These are phyloP conservation scores for Notoglanidium macrostoma DNA, from an alignment of 2,797 vertebrate species.

Conservation along the genomic window DNA sequence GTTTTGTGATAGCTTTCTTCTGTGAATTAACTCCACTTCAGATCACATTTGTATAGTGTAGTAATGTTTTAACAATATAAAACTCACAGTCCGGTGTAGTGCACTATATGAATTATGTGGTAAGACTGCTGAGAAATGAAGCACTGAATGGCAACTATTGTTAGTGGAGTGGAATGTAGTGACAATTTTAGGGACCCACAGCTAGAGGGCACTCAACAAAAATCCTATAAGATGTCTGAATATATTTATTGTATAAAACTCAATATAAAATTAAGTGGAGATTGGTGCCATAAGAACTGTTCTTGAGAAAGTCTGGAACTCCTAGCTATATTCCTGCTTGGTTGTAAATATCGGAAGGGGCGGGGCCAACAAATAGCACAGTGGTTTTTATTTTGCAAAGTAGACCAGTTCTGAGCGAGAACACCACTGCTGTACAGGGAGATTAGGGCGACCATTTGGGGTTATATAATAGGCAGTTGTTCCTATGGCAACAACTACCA, in stretches of 20 bases:
- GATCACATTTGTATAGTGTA: neutral
- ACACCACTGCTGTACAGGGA: neutral
- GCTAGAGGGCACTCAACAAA: neutral
- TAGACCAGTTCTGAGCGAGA: neutral
- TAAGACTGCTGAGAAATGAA: too few species aligned
- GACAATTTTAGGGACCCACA: neutral
- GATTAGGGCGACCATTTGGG: neutral
- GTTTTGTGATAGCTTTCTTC: neutral
- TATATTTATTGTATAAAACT: neutral
- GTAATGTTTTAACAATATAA: neutral
- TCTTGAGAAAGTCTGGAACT: neutral
- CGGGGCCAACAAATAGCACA: too few species aligned
- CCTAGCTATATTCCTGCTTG: neutral
- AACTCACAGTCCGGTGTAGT: neutral
- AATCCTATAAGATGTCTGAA: neutral
- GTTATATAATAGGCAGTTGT: neutral
- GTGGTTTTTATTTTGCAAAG: neutral
- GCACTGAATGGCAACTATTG: too few species aligned
- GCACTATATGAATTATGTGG: too few species aligned
- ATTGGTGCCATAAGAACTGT: neutral
- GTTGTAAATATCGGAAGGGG: neutral
- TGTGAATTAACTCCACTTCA: neutral
- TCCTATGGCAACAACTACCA: neutral
- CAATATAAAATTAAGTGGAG: neutral
- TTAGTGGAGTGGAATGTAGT: too few species aligned